These are phyloP conservation scores for Acleris literana DNA, from an alignment of 2,888 invertebrate genomes.

Conservation along the genomic window DNA sequence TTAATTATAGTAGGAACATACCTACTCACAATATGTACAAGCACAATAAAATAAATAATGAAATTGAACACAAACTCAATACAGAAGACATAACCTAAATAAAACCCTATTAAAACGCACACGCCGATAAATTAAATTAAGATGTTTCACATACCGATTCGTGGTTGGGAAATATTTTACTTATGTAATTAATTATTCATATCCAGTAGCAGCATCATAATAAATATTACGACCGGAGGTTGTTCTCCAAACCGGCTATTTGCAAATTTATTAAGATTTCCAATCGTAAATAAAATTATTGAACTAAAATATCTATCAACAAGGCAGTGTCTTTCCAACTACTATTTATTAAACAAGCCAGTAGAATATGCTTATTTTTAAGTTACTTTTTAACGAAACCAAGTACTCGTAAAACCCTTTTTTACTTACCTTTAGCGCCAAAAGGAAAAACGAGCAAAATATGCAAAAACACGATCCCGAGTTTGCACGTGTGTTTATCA, in stretches of 20 bases:
- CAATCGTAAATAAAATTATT: background rate
- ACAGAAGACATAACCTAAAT: too few species aligned
- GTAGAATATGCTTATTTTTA: background rate
- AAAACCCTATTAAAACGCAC: too few species aligned
- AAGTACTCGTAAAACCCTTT: background rate
- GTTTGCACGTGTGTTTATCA: constrained; percentile 73
- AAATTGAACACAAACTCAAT: too few species aligned
- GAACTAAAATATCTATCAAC: too few species aligned
- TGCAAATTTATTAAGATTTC: background rate
- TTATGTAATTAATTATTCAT: background rate
- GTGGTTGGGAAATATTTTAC: background rate
- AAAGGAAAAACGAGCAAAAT: constrained; percentile 65
- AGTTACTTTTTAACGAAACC: background rate
- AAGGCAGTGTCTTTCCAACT: background rate
- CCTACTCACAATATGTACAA: too few species aligned
- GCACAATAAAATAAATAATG: too few species aligned
- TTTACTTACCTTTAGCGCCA: constrained; percentile 64
- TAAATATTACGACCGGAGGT: constrained; percentile 14
- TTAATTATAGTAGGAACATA: too few species aligned
- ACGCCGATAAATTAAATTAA: background rate
- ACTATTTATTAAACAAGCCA: background rate
- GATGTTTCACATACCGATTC: constrained; percentile 5
- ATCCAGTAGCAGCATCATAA: constrained; percentile 18
- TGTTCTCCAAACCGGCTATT: background rate
- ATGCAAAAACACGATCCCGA: constrained; percentile 71